Evolutionary conservation across 1,140 invertebrate species (phyloP), one percentile per base, ranked within the genome.

Genomic region (Manduca sexta): DNA sequence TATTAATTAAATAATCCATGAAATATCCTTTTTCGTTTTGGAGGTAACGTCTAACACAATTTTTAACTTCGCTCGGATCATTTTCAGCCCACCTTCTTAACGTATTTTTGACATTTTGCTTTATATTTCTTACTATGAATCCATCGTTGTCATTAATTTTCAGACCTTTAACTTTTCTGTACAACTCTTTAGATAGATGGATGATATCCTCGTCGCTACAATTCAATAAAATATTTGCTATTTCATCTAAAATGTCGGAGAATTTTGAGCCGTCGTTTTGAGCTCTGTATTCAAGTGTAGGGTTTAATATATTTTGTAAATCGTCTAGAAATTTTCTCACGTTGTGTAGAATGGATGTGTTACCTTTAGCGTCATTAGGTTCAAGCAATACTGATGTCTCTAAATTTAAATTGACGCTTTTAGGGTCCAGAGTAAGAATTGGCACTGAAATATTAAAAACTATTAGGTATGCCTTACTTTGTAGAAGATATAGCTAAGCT

Each of bases 371-470:
- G 33, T 46, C 31, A 33, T 33, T 48, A 31, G 52, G 31, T 49
- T 52, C 39, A 15, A 49, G 41, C 2, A 49, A 10, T 0, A 49
- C 17, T 11, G 46, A 49, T 5, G 46, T 49, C 31, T 49, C 46
- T 15, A 49, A 5, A 0, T 37, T 38, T 2, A 49, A 18, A 8
- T 42, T 49, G 5, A 49, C 46, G 12, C 46, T 49, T 14, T 38
- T 13, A 0, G 46, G 46, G 13, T 35, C 13, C n/a, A n/a, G n/a
- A 12, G 33, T 12, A 5, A 35, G 33, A 5, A n/a, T 5, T 12
- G 13, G 33, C 33, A n/a, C 33, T 35, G 33, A 5, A 35, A 35
- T 5, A 35, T n/a, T n/a, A 26, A 26, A 26, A 5, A 26, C 1
- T 5, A 5, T 48, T 17, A 14, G 39, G 14, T 49, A 49, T 38